phyloP scores from a whole-genome alignment of 2,113 vertebrate species.

The Tauraco erythrolophus region DNA sequence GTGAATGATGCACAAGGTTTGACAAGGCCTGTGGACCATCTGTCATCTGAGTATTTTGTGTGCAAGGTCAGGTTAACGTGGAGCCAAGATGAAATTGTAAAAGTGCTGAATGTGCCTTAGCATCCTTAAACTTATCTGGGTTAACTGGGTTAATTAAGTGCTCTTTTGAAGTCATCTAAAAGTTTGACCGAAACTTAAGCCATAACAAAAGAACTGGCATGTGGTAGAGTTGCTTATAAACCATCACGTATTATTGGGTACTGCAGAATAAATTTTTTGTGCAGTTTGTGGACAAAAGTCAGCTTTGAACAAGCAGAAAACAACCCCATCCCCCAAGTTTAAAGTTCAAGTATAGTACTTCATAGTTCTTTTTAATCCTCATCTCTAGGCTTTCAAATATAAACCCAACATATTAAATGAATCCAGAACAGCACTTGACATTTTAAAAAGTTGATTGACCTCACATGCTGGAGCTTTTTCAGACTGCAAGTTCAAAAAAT shows the following conservation, averaged over 20 bases:
- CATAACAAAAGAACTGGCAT: background rate
- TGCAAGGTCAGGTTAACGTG: background rate
- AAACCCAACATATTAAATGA: background rate
- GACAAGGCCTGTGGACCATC: background rate
- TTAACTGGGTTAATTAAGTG: background rate
- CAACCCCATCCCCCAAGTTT: accelerated
- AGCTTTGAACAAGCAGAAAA: background rate
- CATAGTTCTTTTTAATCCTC: background rate
- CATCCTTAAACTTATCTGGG: background rate
- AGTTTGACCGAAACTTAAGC: background rate
- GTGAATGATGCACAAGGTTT: background rate
- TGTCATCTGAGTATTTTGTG: background rate
- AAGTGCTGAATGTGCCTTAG: background rate
- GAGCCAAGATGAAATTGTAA: background rate
- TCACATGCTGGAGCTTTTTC: background rate
- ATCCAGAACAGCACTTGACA: background rate
- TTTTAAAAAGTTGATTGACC: background rate
- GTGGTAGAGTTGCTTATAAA: background rate
- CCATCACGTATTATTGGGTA: background rate
- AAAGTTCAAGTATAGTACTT: background rate
- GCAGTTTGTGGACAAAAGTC: background rate
- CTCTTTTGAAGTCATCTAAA: background rate
- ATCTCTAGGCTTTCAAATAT: background rate
- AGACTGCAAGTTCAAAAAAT: background rate
- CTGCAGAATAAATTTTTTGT: background rate